Evolutionary conservation across 2,888 invertebrate genomes (phyloP).

Genomic region (Aricia artaxerxes): DNA sequence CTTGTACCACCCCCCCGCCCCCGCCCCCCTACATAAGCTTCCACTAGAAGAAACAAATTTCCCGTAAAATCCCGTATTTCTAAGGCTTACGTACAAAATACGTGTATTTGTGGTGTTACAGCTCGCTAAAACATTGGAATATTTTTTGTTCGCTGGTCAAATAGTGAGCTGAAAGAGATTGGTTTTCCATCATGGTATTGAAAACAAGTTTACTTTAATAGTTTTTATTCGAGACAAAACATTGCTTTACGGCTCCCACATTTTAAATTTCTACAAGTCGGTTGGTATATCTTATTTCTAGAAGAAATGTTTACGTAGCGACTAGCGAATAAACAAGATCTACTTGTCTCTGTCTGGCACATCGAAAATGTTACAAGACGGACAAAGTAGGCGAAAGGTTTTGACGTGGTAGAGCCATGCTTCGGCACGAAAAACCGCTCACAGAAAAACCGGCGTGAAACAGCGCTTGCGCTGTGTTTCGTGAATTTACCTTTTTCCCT

Average conservation of each 20-base stretch:
- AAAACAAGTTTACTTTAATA: conserved; percentile 10
- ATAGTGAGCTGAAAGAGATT: conserved; percentile 21
- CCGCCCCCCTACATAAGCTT: background rate
- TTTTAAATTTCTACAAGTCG: background rate
- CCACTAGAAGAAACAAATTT: conserved; percentile 21
- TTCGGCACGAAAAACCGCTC: too few species aligned
- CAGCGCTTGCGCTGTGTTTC: too few species aligned
- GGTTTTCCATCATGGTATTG: conserved; percentile 4
- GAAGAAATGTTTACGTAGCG: too few species aligned
- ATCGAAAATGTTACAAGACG: too few species aligned
- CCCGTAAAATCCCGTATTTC: background rate
- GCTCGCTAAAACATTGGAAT: conserved; percentile 1
- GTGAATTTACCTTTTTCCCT: too few species aligned
- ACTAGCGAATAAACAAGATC: too few species aligned
- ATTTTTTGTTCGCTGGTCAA: conserved; percentile 19
- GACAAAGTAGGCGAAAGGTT: too few species aligned
- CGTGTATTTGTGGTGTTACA: background rate
- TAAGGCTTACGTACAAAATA: conserved; percentile 20
- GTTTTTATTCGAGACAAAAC: background rate
- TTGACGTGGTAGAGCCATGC: too few species aligned
- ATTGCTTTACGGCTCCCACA: background rate
- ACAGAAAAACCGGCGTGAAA: too few species aligned
- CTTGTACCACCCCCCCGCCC: background rate
- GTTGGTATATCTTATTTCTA: too few species aligned
- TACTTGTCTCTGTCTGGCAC: too few species aligned